Conservation (phyloP, 2,797 vertebrate species). For the Luscinia megarhynchos region DNA sequence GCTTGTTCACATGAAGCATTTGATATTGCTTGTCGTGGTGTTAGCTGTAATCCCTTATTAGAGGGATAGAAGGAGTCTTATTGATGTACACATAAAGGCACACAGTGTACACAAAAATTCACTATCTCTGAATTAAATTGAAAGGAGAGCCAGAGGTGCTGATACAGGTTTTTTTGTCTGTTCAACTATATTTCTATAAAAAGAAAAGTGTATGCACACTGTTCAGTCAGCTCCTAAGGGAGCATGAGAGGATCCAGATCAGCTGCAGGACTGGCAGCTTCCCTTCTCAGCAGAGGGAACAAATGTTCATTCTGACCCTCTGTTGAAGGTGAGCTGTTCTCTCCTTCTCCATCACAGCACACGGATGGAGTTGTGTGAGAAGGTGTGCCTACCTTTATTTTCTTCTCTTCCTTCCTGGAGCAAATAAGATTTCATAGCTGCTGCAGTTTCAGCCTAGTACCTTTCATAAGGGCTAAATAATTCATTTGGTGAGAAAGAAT, state of each 20-base stretch:
- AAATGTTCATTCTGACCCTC: conserved; percentile 9
- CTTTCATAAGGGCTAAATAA: conserved; percentile 19
- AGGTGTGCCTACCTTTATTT: not conserved
- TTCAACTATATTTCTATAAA: conserved; percentile 7
- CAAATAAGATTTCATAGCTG: not conserved
- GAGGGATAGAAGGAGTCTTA: not conserved
- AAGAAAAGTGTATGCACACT: not conserved
- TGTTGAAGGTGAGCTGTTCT: not conserved
- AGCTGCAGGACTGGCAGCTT: conserved; percentile 25
- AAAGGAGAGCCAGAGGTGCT: not conserved
- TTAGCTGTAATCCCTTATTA: conserved; percentile 33
- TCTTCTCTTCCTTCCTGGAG: not conserved
- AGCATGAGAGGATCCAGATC: conserved; percentile 20
- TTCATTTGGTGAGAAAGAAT: conserved; percentile 1
- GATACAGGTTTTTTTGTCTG: not conserved
- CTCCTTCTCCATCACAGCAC: not conserved
- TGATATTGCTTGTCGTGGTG: not conserved
- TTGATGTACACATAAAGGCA: not conserved
- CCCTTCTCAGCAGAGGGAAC: conserved; percentile 11
- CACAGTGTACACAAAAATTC: not conserved
- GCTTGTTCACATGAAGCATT: conserved; percentile 7
- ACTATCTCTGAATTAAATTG: not conserved
- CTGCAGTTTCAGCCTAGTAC: not conserved
- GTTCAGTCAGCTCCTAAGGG: conserved; percentile 38
- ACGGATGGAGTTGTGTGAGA: not conserved